Evolutionary conservation across 2,113 vertebrate genomes (phyloP), one percentile per base, ranked within the genome.

Genomic region (Sinocyclocheilus anshuiensis): DNA sequence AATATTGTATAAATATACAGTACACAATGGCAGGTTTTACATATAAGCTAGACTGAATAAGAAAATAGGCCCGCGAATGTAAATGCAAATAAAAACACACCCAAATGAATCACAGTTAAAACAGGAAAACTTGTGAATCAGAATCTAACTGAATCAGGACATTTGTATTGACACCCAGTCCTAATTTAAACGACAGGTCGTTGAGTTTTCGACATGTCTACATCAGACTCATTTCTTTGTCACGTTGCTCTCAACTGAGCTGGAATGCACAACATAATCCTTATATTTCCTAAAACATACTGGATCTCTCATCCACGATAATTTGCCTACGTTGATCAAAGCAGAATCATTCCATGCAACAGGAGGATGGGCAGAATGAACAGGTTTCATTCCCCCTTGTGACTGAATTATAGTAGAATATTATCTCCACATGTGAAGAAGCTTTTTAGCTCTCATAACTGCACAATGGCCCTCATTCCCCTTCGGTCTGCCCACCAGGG

Each of bases 221-320:
- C n/a, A n/a, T n/a, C n/a, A n/a, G n/a, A n/a, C n/a, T n/a, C 26
- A 26, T 86, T 88, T 5, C 50, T 87, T 86, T 84, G 29, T 87
- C 87, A 87, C 84, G 77, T 77, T 88, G 91, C 83, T 88, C 86
- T 88, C 85, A 50, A 45, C 84, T 88, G 74, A 81, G 69, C n/a
- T 77, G 91, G 93, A 88, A 89, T 90, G 89, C 86, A 92, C 86
- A 91, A 91, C 88, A 92, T 91, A 93, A 92, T 93, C 91, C 90
- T 81, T 86, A 86, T 55, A 24, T 81, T 90, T 88, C 88, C 85
- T 87, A 83, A 90, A 93, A 93, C 57, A 93, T 91, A 90, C 87
- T 91, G 75, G 88, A 88, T 92, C 92, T 92, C 89, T 92, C 92
- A 93, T 93, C 90, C 88, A 75, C 88, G 90, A 89, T 92, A 91